Evolutionary conservation across 2,888 invertebrate genomes (phyloP).

Genomic region (Euzophera pinguis): DNA sequence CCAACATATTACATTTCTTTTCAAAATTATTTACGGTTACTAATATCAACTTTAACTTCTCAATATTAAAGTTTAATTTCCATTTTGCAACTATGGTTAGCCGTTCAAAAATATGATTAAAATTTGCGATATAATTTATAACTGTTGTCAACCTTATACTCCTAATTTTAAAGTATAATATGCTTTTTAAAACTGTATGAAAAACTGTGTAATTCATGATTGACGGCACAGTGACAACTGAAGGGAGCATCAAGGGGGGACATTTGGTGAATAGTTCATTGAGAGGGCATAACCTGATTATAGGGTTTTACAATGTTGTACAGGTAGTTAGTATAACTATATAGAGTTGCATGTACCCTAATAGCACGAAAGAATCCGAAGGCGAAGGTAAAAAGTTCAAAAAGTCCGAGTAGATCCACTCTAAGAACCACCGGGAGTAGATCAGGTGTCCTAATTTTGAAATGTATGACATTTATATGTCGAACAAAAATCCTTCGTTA

Average conservation of each 20-base stretch:
- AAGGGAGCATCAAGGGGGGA: too few relatives aligned
- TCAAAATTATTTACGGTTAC: not conserved
- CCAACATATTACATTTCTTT: not conserved
- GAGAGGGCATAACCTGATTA: slow-evolving; percentile 29
- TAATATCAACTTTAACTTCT: not conserved
- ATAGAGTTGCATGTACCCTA: too few relatives aligned
- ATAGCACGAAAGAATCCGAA: too few relatives aligned
- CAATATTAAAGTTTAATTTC: not conserved
- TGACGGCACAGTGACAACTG: slow-evolving; percentile 18
- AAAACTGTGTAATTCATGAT: slow-evolving; percentile 9
- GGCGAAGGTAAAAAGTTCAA: too few relatives aligned
- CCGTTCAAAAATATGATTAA: not conserved
- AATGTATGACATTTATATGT: too few relatives aligned
- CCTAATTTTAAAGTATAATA: not conserved
- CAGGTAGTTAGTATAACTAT: slow-evolving; percentile 18
- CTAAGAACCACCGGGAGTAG: too few relatives aligned
- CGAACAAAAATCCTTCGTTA: too few relatives aligned
- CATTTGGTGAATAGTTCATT: slow-evolving; percentile 28
- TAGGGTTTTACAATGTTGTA: slow-evolving; percentile 22
- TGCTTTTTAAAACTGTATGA: not conserved
- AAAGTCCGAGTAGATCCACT: too few relatives aligned
- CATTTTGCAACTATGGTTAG: not conserved
- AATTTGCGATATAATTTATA: not conserved
- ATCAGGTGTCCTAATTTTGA: too few relatives aligned
- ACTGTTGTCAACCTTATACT: not conserved